These are phyloP conservation scores for Acleris literana DNA, from an alignment of 2,888 invertebrate species.

Conservation along the genomic window DNA sequence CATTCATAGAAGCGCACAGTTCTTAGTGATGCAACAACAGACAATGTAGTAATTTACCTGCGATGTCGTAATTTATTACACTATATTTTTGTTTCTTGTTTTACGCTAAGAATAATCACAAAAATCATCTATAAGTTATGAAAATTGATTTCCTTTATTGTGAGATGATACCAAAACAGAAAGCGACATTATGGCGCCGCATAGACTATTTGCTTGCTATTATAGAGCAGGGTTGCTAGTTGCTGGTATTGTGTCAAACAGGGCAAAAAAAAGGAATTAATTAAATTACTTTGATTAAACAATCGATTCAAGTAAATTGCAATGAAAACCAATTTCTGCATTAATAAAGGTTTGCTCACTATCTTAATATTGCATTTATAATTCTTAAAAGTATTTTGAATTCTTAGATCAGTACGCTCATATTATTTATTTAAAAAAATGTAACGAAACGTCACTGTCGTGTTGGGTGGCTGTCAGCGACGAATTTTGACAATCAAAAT, in stretches of 20 bases:
- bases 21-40: conserved; percentile 37
- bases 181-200: conserved; percentile 75
- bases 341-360: too few relatives aligned
- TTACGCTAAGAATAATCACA: conserved; percentile 26
- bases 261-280: too few relatives aligned
- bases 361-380: too few relatives aligned
- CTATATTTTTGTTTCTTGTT: conserved; percentile 25
- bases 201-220: conserved; percentile 51
- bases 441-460: conserved; percentile 58
- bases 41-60: conserved; percentile 45
- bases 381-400: too few relatives aligned
- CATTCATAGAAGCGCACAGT: conserved; percentile 40
- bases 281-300: too few relatives aligned
- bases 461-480: conserved; percentile 65
- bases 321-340: too few relatives aligned
- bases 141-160: conserved; percentile 70
- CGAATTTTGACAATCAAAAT: conserved; percentile 61
- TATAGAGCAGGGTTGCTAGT: conserved; percentile 3
- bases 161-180: conserved; percentile 78
- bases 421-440: conserved; percentile 37
- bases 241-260: background rate
- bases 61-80: conserved; percentile 34
- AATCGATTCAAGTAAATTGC: too few relatives aligned
- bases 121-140: conserved; percentile 60
- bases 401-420: background rate